Conservation (phyloP, 1,140 invertebrate genomes). For the Drosophila baimaii region DNA sequence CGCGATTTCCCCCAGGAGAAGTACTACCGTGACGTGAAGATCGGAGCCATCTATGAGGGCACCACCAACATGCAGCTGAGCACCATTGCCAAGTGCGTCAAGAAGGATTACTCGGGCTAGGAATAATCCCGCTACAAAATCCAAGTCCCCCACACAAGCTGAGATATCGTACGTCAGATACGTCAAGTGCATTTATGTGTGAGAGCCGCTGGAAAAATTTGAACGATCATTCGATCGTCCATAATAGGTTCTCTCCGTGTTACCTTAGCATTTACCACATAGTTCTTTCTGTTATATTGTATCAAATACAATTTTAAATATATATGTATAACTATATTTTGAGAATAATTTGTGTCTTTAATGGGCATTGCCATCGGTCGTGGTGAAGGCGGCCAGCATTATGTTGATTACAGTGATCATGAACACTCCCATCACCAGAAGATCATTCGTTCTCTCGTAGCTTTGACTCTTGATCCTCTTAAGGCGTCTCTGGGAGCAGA, state of each 20-base stretch:
- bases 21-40: constrained; percentile 97
- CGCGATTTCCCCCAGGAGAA: constrained; percentile 98
- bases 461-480: constrained; percentile 46
- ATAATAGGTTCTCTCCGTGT: constrained; percentile 38
- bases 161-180: constrained; percentile 84
- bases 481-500: constrained; percentile 52
- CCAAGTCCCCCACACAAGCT: constrained; percentile 49
- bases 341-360: constrained; percentile 6
- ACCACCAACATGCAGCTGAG: constrained; percentile 99
- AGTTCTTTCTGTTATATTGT: constrained; percentile 71
- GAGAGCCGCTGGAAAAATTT: constrained; percentile 23
- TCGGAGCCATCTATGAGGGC: constrained; percentile 98
- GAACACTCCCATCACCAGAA: constrained; percentile 87
- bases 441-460: constrained; percentile 86
- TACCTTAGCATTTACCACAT: constrained; percentile 69
- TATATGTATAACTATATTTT: constrained; percentile 39
- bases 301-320: constrained; percentile 72
- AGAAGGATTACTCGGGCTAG: constrained; percentile 79
- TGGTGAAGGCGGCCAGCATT: constrained; percentile 88
- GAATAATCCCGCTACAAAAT: neutral
- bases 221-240: neutral
- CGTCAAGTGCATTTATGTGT: constrained; percentile 82
- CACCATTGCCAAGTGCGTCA: constrained; percentile 93
- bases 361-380: constrained; percentile 71
- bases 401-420: constrained; percentile 89